Evolutionary conservation across 2,113 vertebrate species (phyloP), one percentile per base, ranked within the genome.

Genomic region (Sphaerodactylus townsendi): DNA sequence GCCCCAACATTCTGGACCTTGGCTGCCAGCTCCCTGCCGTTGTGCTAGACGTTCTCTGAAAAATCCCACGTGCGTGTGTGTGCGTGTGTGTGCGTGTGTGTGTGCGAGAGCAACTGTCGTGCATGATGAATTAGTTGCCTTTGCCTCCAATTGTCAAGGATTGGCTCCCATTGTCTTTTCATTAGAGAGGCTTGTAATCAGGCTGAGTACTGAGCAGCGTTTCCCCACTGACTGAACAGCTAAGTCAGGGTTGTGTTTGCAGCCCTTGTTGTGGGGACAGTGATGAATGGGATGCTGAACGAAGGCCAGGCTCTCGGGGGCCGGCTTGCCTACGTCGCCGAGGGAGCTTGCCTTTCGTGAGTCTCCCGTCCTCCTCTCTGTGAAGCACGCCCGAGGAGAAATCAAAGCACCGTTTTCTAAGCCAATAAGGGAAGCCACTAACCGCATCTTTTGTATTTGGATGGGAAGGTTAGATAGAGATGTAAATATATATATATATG

Each of bases 131-230:
- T 44, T 25, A 23, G 74, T 35, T 35, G 39, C 10, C 56, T 48
- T 75, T 9, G 25, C 41, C 41, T 30, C 59, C 59, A 1, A 30
- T 74, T 37, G 53, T 35, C 70, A 44, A 14, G 14, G 2, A 35
- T 46, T n/a, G 50, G 28, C 30, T 83, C 65, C 33, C 71, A 75
- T 65, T 75, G 71, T 37, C 70, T 72, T 83, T 65, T 74, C 71
- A 48, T 75, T 65, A 66, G 71, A 65, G 41, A 64, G 56, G 19
- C 21, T 83, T 83, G 81, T 74, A 62, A 82, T 82, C 39, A 73
- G 70, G 80, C 53, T 33, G 53, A 73, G 19, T 30, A 56, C 68
- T 2, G 30, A 66, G 14, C 3, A 68, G 62, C 21, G 19, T 35
- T 8, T 73, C 64, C 69, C 30, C 59, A 75, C 66, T 23, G 35